These are phyloP conservation scores for Pachyramphus minor DNA, from an alignment of 2,113 vertebrate genomes.

Conservation along the genomic window DNA sequence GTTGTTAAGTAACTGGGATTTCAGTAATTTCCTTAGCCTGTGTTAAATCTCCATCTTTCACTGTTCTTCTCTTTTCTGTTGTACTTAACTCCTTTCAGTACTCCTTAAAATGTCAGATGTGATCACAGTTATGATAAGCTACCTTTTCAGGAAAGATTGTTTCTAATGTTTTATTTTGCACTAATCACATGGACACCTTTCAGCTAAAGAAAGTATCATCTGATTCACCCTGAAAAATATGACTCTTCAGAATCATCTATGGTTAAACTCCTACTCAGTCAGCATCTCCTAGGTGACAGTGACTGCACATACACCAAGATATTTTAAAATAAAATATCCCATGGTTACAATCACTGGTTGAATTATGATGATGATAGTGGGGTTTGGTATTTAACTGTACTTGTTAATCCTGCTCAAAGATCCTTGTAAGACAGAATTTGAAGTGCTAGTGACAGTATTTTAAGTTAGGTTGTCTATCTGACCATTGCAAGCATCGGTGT, in stretches of 20 bases:
- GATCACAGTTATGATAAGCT: not conserved
- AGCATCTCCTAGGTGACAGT: slow-evolving; percentile 59
- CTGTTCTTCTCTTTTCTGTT: not conserved
- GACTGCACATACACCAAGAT: not conserved
- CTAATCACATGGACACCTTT: not conserved
- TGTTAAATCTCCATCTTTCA: not conserved
- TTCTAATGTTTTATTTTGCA: not conserved
- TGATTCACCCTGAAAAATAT: not conserved
- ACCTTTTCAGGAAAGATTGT: not conserved
- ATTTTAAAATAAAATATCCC: slow-evolving; percentile 19
- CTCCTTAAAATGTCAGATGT: not conserved
- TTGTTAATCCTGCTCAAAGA: not conserved
- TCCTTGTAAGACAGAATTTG: not conserved
- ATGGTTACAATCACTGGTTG: not conserved
- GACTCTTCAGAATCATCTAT: not conserved
- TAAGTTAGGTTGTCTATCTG: not conserved
- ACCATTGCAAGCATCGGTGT: not conserved
- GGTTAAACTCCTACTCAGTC: slow-evolving; percentile 29
- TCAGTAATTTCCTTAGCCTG: not conserved
- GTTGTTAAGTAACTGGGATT: not conserved
- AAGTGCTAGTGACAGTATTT: not conserved
- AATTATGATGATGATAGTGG: not conserved
- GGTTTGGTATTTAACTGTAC: not conserved
- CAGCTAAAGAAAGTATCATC: not conserved
- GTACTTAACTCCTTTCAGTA: not conserved